Conservation (phyloP, 2,113 vertebrate species). For the Cnemophilus loriae region DNA sequence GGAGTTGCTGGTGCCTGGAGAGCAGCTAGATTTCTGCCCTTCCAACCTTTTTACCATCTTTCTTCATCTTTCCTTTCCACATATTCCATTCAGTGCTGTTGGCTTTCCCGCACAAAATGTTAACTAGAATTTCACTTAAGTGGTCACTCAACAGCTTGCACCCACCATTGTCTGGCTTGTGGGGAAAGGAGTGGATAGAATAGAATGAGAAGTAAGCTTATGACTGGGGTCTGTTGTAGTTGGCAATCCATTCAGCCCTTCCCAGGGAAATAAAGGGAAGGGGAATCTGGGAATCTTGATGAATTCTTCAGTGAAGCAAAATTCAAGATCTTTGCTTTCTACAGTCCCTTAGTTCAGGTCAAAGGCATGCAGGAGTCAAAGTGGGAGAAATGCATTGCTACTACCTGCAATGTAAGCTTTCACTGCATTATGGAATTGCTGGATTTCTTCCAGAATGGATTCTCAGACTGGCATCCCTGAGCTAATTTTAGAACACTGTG, state of each 20-base stretch:
- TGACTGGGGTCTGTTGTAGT: not conserved
- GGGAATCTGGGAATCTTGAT: not conserved
- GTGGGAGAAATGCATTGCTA: not conserved
- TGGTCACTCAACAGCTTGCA: not conserved
- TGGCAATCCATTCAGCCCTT: not conserved
- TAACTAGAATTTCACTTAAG: not conserved
- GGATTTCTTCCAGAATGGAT: not conserved
- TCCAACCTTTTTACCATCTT: not conserved
- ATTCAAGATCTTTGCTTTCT: not conserved
- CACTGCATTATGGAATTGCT: not conserved
- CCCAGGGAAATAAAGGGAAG: not conserved
- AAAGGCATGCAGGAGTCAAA: not conserved
- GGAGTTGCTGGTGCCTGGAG: not conserved
- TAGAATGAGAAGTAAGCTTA: not conserved
- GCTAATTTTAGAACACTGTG: not conserved
- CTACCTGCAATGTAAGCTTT: not conserved
- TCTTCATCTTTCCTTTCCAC: not conserved
- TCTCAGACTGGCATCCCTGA: conserved; percentile 18
- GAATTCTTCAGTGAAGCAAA: not conserved
- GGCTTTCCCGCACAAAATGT: not conserved
- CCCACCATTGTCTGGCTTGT: not conserved
- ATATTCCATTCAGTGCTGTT: not conserved
- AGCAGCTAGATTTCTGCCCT: conserved; percentile 31
- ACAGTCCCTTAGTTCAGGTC: not conserved
- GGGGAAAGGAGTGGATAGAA: not conserved